Base-by-base conservation (phyloP, 2,797 vertebrate genomes). In the Heteromormyrus szaboi region DNA sequence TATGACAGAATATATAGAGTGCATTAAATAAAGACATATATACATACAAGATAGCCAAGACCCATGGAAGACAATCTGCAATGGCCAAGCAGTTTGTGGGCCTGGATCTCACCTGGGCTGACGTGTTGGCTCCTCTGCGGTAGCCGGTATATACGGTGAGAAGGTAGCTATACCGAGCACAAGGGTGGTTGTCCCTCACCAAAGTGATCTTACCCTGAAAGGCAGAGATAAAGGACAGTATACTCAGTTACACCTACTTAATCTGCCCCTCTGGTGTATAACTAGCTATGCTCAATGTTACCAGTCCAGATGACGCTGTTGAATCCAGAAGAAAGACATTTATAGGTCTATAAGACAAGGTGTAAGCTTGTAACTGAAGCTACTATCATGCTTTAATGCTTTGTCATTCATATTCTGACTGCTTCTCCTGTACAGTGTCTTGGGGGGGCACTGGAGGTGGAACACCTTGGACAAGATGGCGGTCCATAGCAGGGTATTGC, bases 171-270 rank as follows among this genome's bases (percentile, higher is more conserved):
- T 95, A 96, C 2, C 92, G 93, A 90, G 94, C 95, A 17, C 93
- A 93, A 2, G 96, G 94, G 85, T 96, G 95, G 72, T 94, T 97
- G 93, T 97, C 97, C 22, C 94, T 94, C 92, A 97, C 93, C 68
- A 97, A 89, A 0, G 97, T 96, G 89, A 97, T 94, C 91, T 96
- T 97, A 88, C 95, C 95, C 97, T 98, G 92, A 72, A 46, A 12
- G 4, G 81, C 44, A 50, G 81, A 25, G 79, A 84, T 48, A 89
- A 2, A 68, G 22, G n/a, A 50, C 22, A 25, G 50, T 9, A 56
- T 29, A 50, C 14, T 86, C 29, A 33, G 2, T 54, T 51, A 12
- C 22, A 54, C 25, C 14, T 86, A 11, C 50, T 51, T 84, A 50
- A 22, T 19, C 1, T 2, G 17, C 7, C 41, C 79, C 17, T 46